Base-by-base conservation (phyloP, 1,140 invertebrate genomes). In the Andrena cerasifolii region DNA sequence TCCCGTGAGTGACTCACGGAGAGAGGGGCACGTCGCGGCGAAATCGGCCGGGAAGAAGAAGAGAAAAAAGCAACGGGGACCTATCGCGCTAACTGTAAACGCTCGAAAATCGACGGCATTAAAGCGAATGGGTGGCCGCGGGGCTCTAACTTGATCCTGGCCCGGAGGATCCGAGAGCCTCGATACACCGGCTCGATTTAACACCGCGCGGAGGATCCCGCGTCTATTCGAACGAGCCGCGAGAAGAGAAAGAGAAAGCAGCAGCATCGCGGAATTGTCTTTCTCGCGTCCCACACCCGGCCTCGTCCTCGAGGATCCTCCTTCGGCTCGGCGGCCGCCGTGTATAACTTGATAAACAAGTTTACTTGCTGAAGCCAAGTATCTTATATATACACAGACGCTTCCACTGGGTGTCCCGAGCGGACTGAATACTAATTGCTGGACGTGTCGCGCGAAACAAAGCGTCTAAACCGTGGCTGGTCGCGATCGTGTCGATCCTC, bases 261-360 rank as follows among this genome's bases (percentile, higher is more conserved):
- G 62, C 51, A 47, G 24, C 45, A 31, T 77, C 80, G 80, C 75
- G 76, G 79, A 82, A 62, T 72, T 49, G 33, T 53, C 72, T 67
- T 56, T 45, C 61, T 73, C 66, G 18, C 47, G 40, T 63, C 51
- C 63, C 68, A 67, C 51, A 58, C 51, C 63, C 28, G 63, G 36
- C 10, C 10, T 67, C 53, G 63, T 58, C 51, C 73, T 63, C 40
- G 63, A 76, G 36, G 73, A 76, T 79, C 62, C 26, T 80, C 58
- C 47, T 74, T 66, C 49, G 62, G 61, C 47, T 68, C 80, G 67
- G 33, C 51, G 40, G 63, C 78, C 47, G 36, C 63, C 28, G 75
- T 68, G 62, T 84, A 79, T 84, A 84, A 84, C 82, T 84, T 84
- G 82, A 84, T 84, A 84, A 84, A 84, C 82, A 84, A 84, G 82